Evolutionary conservation across 2,113 vertebrate species (phyloP).

Genomic region (Alligator sinensis): DNA sequence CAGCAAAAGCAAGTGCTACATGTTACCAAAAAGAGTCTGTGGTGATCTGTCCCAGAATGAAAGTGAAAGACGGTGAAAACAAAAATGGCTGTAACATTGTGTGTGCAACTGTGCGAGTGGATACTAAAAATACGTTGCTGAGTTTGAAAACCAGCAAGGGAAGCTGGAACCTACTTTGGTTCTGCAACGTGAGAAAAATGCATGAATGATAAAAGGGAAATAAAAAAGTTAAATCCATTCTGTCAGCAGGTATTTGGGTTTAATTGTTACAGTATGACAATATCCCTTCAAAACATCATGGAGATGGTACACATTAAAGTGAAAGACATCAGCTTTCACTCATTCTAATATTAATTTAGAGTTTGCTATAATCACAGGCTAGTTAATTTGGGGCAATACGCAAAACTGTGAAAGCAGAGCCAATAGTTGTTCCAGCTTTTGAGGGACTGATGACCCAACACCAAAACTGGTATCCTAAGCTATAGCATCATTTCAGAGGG

Average conservation of each 20-base stretch:
- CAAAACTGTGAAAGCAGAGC: neutral
- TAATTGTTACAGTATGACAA: neutral
- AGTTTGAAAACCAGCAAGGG: neutral
- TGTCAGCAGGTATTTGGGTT: neutral
- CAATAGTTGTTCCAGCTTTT: neutral
- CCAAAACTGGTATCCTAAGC: neutral
- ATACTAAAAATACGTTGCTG: neutral
- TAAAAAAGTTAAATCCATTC: neutral
- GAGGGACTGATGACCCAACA: neutral
- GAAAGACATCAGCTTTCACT: neutral
- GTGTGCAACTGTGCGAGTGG: neutral
- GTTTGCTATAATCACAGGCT: neutral
- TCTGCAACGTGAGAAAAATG: neutral
- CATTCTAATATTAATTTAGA: neutral
- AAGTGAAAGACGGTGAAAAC: neutral
- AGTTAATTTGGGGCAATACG: neutral
- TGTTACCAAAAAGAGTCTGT: neutral
- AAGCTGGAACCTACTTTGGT: neutral
- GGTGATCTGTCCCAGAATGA: neutral
- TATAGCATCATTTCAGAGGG: neutral
- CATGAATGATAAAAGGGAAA: neutral
- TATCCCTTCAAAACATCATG: neutral
- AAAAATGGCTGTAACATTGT: accelerated
- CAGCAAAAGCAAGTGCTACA: no score
- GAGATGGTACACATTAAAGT: accelerated